phyloP scores from a whole-genome alignment of 2,797 vertebrate species.

The Arrhamphus sclerolepis region DNA sequence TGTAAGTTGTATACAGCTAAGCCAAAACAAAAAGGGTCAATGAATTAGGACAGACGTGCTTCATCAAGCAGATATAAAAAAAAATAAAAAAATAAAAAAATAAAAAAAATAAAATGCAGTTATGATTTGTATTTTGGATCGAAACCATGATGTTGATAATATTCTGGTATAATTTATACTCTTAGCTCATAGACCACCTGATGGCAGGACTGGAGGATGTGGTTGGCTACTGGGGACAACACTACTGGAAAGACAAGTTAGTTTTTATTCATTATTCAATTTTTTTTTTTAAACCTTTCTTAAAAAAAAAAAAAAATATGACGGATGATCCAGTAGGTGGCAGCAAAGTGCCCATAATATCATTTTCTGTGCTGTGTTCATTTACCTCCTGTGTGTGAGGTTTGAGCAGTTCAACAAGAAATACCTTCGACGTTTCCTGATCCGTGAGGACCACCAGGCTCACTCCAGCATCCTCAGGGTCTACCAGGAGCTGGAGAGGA shows the following conservation, averaged over 20 bases:
- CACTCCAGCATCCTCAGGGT: constrained; percentile 85
- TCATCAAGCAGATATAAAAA: no score
- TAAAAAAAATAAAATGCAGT: neutral
- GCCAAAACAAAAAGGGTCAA: no score
- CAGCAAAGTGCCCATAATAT: constrained; percentile 48
- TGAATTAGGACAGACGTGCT: no score
- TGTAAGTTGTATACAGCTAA: no score
- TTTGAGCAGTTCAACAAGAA: constrained; percentile 86
- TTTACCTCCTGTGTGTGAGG: constrained; percentile 42
- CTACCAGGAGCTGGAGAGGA: constrained; percentile 85
- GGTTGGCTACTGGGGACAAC: constrained; percentile 87
- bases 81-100: no score
- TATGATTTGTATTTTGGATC: no score
- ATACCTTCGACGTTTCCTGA: constrained; percentile 84
- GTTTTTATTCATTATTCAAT: constrained; percentile 11
- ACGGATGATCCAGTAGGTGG: constrained; percentile 55
- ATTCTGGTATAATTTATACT: constrained; percentile 8
- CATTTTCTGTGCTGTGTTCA: neutral
- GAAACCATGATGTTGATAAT: no score
- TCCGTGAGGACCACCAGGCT: constrained; percentile 82
- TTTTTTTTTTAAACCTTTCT: neutral
- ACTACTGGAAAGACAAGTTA: constrained; percentile 92
- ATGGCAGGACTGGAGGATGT: constrained; percentile 87
- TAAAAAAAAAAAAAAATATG: no score
- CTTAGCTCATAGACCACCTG: constrained; percentile 86